phyloP scores from a whole-genome alignment of 2,888 invertebrate species.

The Callyntrura guangdongensis region DNA sequence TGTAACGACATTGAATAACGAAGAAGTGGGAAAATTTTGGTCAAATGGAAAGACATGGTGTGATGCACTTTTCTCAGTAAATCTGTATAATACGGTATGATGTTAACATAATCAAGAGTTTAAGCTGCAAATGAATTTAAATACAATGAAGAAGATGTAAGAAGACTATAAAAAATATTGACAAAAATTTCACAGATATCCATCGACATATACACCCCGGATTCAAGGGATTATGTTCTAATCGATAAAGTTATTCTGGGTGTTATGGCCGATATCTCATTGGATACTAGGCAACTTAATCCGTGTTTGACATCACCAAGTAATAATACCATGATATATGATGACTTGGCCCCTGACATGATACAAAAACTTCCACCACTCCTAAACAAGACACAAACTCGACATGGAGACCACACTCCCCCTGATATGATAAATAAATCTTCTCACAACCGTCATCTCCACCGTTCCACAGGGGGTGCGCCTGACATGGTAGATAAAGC shows the following conservation, averaged over 20 bases:
- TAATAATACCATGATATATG: slow-evolving; percentile 5
- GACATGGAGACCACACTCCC: slow-evolving; percentile 10
- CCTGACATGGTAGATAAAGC: slow-evolving; percentile 58
- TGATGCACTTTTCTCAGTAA: slow-evolving; percentile 75
- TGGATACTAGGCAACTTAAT: slow-evolving; percentile 37
- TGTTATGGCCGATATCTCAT: slow-evolving; percentile 63
- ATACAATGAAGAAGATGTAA: not conserved
- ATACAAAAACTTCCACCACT: slow-evolving; percentile 8
- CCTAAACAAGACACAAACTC: not conserved
- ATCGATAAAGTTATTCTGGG: slow-evolving; percentile 78
- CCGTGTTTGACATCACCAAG: slow-evolving; percentile 60
- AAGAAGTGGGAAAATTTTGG: slow-evolving; percentile 75
- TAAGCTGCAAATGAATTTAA: not conserved
- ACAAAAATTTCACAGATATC: slow-evolving; percentile 53
- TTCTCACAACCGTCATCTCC: slow-evolving; percentile 1
- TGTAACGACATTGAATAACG: slow-evolving; percentile 54
- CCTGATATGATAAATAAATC: slow-evolving; percentile 50
- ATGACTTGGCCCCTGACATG: slow-evolving; percentile 63
- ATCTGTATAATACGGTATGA: slow-evolving; percentile 49
- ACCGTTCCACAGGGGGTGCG: slow-evolving; percentile 2
- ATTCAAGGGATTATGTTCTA: slow-evolving; percentile 71
- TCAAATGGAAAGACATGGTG: slow-evolving; percentile 81
- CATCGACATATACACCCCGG: slow-evolving; percentile 45
- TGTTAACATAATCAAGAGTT: not conserved
- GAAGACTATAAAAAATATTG: too few relatives aligned